Percentiles rank a stretch among this genome's conserved stretches.
Conservation (phyloP, 1,140 invertebrate species). For the Ostrea edulis region DNA sequence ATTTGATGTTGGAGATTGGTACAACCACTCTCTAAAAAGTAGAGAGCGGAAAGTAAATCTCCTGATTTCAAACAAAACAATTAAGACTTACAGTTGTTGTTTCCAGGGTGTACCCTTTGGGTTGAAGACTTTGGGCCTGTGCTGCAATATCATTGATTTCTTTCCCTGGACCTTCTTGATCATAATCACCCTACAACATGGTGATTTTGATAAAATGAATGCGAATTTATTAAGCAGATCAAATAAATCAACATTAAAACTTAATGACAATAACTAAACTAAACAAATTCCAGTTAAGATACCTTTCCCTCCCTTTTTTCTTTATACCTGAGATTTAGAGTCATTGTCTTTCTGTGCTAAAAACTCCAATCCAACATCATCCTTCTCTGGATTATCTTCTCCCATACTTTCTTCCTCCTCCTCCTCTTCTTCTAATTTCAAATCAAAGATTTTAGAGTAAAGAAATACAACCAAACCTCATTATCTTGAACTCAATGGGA, state of each 20-base stretch:
- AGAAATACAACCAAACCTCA: too few species aligned
- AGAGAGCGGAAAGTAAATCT: neutral
- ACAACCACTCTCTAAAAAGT: conserved; percentile 3
- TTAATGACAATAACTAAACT: too few species aligned
- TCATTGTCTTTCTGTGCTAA: conserved; percentile 9
- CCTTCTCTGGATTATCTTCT: conserved; percentile 75
- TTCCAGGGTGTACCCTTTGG: conserved; percentile 97
- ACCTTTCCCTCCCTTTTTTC: neutral
- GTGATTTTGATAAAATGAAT: too few species aligned
- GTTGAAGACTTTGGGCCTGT: conserved; percentile 97
- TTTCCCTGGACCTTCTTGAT: conserved; percentile 80
- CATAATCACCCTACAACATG: conserved; percentile 48
- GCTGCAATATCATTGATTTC: conserved; percentile 92
- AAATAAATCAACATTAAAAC: too few species aligned
- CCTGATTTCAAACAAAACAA: neutral
- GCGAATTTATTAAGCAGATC: too few species aligned
- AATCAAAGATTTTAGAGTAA: too few species aligned
- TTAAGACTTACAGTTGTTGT: conserved; percentile 86
- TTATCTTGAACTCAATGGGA: too few species aligned
- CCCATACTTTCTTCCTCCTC: conserved; percentile 71
- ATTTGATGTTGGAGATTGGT: conserved; percentile 13
- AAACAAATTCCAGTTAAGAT: too few species aligned
- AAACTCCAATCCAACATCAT: conserved; percentile 72
- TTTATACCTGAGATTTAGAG: neutral
- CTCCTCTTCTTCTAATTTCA: conserved; percentile 70